Evolutionary conservation across 1,140 invertebrate species (phyloP), one percentile per base, ranked within the genome.

Genomic region (Cephus cinctus): DNA sequence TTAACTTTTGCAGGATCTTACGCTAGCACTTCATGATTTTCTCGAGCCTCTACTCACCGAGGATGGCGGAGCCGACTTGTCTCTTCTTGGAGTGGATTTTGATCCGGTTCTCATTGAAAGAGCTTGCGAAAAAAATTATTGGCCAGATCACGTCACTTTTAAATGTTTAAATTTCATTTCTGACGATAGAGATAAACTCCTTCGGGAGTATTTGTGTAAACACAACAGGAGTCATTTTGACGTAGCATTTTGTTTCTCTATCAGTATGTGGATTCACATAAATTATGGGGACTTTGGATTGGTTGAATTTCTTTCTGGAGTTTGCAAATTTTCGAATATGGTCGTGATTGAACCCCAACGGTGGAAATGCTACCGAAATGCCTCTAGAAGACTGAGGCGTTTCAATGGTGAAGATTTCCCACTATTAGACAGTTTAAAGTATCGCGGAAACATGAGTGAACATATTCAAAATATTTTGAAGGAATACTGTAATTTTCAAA

Each of bases 191-290:
- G 56, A 71, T 31, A 35, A 68, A 4, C 20, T 61, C 6, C 57
- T 87, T 4, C 49, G 68, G 3, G 36, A 63, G 0, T 83, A 80
- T 65, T 61, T 86, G 40, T 39, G 61, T 5, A 50, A 49, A 0
- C 45, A 75, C 46, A 54, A 72, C 1, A 77, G 73, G 43, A 39
- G 56, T 2, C 74, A 72, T 49, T 92, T 92, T 72, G 83, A 89
- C 71, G 77, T 83, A 11, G 76, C 81, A 19, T 90, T 88, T 66
- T 89, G 86, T 63, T 90, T 92, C 69, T 90, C 89, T 12, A 81
- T 90, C 9, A 89, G 88, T 11, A 90, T 92, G 88, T 92, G 90
- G 90, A 88, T 92, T 54, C 90, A 92, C 69, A 61, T 92, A 18
- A 92, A 92, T 67, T 74, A 86, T 71, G 87, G 89, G 9, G 90